phyloP scores from a whole-genome alignment of 2,113 vertebrate genomes.

The Campylomormyrus numenius region DNA sequence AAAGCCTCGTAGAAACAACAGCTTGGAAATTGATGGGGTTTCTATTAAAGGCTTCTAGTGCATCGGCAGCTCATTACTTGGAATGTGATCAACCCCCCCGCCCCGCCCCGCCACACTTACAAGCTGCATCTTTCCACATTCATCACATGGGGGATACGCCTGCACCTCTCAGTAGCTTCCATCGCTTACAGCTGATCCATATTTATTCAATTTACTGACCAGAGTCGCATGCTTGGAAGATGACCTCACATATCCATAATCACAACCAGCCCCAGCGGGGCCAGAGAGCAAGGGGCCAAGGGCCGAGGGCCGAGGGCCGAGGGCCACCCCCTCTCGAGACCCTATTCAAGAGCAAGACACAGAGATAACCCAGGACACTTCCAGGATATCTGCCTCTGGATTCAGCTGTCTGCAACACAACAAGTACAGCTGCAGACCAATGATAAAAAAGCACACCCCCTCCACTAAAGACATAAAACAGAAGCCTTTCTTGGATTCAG shows the following conservation, averaged over 20 bases:
- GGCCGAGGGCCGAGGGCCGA: neutral
- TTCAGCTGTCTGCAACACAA: neutral
- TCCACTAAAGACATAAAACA: neutral
- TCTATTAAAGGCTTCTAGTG: neutral
- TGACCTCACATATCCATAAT: conserved; percentile 44
- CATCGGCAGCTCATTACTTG: neutral
- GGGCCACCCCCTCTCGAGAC: neutral
- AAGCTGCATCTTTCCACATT: neutral
- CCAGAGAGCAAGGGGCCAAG: neutral
- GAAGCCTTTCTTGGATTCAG: neutral
- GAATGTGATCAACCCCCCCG: neutral
- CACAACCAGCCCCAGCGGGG: conserved; percentile 29
- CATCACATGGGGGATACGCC: neutral
- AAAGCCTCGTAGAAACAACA: neutral
- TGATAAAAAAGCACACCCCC: neutral
- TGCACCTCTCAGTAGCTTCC: neutral
- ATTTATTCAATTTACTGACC: conserved; percentile 37
- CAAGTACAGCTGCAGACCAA: neutral
- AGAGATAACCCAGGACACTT: neutral
- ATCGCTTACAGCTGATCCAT: conserved; percentile 23
- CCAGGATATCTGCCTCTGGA: neutral
- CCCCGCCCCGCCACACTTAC: neutral
- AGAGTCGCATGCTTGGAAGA: conserved; percentile 37
- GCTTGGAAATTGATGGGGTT: neutral
- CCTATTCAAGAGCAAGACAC: neutral